These are phyloP conservation scores for Thymelicus lineola DNA, from an alignment of 2,888 invertebrate species.

Conservation along the genomic window DNA sequence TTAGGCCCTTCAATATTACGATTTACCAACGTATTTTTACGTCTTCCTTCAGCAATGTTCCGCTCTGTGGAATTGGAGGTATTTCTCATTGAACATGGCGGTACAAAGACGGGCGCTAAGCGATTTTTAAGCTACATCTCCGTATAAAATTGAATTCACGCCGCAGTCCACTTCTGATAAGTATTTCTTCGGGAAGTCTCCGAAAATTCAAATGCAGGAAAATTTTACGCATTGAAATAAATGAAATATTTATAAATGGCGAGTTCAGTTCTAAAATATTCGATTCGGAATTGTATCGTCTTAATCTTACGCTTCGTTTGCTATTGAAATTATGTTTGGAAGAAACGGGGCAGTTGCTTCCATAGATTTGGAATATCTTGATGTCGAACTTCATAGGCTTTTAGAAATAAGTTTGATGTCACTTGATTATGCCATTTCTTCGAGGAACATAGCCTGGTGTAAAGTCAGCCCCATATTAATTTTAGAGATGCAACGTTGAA, in stretches of 20 bases:
- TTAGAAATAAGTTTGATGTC: neutral
- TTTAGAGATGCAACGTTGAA: too few relatives aligned
- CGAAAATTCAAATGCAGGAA: slow-evolving; percentile 30
- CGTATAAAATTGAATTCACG: slow-evolving; percentile 37
- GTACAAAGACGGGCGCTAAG: slow-evolving; percentile 46
- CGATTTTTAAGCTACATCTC: slow-evolving; percentile 44
- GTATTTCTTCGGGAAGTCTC: slow-evolving; percentile 29
- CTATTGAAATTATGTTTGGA: slow-evolving; percentile 4
- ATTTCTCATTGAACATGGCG: slow-evolving; percentile 64
- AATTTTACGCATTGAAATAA: slow-evolving; percentile 25
- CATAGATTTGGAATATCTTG: neutral
- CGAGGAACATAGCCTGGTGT: too few relatives aligned
- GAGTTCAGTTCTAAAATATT: slow-evolving; percentile 18
- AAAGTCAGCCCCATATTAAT: too few relatives aligned
- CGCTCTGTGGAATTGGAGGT: slow-evolving; percentile 57
- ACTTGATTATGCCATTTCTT: too few relatives aligned
- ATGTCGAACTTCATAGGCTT: neutral
- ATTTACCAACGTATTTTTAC: slow-evolving; percentile 60
- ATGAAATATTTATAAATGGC: slow-evolving; percentile 29
- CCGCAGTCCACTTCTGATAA: slow-evolving; percentile 36
- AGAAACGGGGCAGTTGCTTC: slow-evolving; percentile 3
- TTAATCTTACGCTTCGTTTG: slow-evolving; percentile 21
- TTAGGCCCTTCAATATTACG: slow-evolving; percentile 44
- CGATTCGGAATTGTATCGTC: slow-evolving; percentile 22
- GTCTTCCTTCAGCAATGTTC: slow-evolving; percentile 55